Conservation (phyloP, 1,140 invertebrate species). For the Popillia japonica region DNA sequence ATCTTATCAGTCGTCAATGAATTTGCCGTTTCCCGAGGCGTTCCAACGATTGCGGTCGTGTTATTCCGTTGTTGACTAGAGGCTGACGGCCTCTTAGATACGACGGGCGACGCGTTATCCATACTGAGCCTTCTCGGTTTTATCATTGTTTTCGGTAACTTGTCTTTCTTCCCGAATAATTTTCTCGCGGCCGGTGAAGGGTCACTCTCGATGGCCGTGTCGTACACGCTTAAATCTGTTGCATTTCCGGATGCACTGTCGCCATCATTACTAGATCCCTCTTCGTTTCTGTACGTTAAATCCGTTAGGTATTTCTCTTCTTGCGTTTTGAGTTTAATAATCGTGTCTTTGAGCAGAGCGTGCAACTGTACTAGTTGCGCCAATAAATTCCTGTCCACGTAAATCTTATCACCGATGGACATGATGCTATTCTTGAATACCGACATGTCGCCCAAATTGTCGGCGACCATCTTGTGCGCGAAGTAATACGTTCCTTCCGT, state of each 20-base stretch:
- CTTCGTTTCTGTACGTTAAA: background rate
- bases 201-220: no score
- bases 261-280: background rate
- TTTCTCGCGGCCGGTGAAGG: no score
- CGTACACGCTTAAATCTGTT: background rate
- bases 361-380: constrained; percentile 1
- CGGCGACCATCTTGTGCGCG: constrained; percentile 3
- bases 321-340: constrained; percentile 5
- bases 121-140: no score
- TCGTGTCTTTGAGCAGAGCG: constrained; percentile 18
- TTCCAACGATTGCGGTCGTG: no score
- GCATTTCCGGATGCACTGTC: background rate
- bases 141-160: no score
- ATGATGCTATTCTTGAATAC: constrained; percentile 9
- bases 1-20: background rate
- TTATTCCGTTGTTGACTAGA: no score
- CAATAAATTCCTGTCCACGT: background rate
- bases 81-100: no score
- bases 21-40: background rate
- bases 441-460: constrained; percentile 4
- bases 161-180: no score
- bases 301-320: background rate
- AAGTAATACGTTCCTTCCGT: background rate
- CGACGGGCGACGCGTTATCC: no score
- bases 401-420: constrained; percentile 15